Evolutionary conservation across 2,797 vertebrate genomes (phyloP).

Genomic region (Coilia nasus): DNA sequence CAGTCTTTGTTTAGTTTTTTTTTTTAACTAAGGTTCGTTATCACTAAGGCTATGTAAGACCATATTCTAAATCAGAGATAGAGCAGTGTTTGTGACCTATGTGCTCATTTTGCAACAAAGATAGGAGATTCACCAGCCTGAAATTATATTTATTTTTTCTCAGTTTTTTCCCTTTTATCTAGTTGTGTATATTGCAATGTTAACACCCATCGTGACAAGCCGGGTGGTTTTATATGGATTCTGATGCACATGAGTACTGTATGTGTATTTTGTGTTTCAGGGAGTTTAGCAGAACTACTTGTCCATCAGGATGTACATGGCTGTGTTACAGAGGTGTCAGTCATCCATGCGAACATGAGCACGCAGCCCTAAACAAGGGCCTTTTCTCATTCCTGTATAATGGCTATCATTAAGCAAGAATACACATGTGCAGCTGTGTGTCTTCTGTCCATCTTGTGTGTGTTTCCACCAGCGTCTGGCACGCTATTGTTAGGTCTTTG

Average conservation of each 20-base stretch:
- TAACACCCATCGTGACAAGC: not conserved
- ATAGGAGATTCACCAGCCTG: not conserved
- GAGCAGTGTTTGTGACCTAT: not conserved
- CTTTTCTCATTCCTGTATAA: no score
- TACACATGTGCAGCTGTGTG: not conserved
- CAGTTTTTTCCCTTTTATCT: not conserved
- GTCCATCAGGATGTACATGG: slow-evolving; percentile 14
- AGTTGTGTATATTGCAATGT: not conserved
- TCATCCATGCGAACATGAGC: no score
- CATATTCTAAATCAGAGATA: not conserved
- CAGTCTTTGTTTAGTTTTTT: not conserved
- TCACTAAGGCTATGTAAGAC: not conserved
- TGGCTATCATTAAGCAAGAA: no score
- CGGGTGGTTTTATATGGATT: not conserved
- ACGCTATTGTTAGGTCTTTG: slow-evolving; percentile 2
- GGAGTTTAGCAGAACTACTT: not conserved
- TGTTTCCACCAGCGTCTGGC: not conserved
- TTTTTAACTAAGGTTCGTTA: not conserved
- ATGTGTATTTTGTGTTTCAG: slow-evolving; percentile 55
- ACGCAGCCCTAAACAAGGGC: no score
- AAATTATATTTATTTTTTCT: not conserved
- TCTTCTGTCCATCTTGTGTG: not conserved
- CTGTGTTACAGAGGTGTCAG: slow-evolving; percentile 19
- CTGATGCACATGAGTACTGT: not conserved
- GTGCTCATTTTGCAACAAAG: not conserved